Base-by-base conservation (phyloP, 1,140 invertebrate species). In the Ephestia elutella region DNA sequence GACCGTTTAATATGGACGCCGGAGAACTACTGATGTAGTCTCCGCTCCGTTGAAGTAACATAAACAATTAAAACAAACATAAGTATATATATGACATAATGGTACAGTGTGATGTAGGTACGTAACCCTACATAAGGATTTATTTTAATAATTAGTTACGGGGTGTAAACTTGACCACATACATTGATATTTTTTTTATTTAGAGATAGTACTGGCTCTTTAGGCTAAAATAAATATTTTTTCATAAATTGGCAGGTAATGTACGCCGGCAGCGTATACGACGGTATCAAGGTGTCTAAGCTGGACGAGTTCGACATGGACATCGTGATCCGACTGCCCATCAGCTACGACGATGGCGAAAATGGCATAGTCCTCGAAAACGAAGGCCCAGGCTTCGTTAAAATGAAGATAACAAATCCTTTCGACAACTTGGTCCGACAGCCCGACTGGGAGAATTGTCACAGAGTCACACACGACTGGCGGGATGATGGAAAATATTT, bases 301-400 rank as follows among this genome's bases (percentile, higher is more conserved):
- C 82, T 91, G 2, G 84, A 90, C 63, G 91, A 92, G 66, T 91
- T 89, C 65, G 91, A 91, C 73, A 75, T 92, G 63, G 86, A 91
- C 72, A 73, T 91, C 2, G 73, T 90, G 8, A 78, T 91, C 9
- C 71, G 75, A 2, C 60, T 91, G 8, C 89, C 90, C 0, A 80
- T 85, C 18, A 71, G 59, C 76, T 74, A 78, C 17, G 69, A 79
- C 5, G 62, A 80, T 9, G 58, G 69, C 5, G 73, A 82, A 30
- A 56, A 73, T 7, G 66, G 71, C 5, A 78, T 89, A n/a, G 68
- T 72, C 2, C 71, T 90, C 15, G 79, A 85, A 54, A 72, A 69
- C 13, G 75, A 76, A 30, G 44, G 65, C 19, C 77, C 78, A 2
- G 81, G 79, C 2, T 86, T 74, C 54, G 74, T 84, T 0, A 74